Conservation (phyloP, 2,113 vertebrate genomes). For the Eidolon helvum region DNA sequence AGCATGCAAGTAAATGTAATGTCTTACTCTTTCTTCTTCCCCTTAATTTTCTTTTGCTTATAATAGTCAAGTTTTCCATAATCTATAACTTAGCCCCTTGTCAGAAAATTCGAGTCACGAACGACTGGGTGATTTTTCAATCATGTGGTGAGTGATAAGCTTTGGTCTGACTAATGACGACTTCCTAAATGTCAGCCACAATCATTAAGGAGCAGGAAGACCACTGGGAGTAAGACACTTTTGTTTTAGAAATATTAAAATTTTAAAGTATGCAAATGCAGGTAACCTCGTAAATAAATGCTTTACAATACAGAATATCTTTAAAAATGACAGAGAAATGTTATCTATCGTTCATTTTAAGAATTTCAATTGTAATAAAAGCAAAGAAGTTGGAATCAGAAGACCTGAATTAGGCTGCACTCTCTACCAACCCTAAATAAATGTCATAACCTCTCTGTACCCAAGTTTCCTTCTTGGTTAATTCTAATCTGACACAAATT, state of each 20-base stretch:
- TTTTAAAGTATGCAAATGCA: constrained; percentile 19
- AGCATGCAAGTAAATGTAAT: neutral
- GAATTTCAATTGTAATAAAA: neutral
- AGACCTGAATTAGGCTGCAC: neutral
- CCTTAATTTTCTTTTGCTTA: neutral
- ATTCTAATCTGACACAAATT: neutral
- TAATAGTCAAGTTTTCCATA: constrained; percentile 20
- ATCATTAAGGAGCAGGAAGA: neutral
- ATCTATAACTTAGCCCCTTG: neutral
- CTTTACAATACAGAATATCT: neutral
- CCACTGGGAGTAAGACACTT: neutral
- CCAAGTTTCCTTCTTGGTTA: neutral
- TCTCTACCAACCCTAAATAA: too few relatives aligned
- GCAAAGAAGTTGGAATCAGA: neutral
- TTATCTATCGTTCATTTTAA: neutral
- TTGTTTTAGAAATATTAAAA: constrained; percentile 25
- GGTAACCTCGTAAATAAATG: neutral
- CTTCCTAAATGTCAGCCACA: constrained; percentile 49
- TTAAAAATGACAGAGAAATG: neutral
- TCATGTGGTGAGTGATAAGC: neutral
- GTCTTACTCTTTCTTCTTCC: neutral
- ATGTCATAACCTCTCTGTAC: neutral
- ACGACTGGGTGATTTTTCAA: constrained; percentile 20
- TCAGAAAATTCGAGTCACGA: neutral
- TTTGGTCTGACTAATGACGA: neutral